phyloP scores from a whole-genome alignment of 1,140 invertebrate genomes.

The Pararge aegeria region DNA sequence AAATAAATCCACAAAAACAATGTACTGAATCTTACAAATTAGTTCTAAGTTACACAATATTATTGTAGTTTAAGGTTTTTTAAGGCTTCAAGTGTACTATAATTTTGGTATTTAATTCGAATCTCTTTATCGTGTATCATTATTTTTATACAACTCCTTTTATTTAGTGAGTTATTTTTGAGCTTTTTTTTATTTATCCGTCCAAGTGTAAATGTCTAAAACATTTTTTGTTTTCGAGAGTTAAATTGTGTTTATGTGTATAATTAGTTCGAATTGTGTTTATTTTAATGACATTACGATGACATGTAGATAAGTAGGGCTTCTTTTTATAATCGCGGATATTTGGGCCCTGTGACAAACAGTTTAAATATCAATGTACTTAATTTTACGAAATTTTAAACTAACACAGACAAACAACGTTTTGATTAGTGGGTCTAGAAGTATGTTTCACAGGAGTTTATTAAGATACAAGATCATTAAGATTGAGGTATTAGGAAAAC shows the following conservation, averaged over 20 bases:
- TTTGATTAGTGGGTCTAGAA: no score
- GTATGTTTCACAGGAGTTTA: no score
- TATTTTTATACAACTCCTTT: neutral
- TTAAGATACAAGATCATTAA: no score
- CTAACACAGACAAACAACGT: no score
- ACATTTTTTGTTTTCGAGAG: neutral
- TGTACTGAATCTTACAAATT: slow-evolving; percentile 14
- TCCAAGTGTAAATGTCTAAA: slow-evolving; percentile 37
- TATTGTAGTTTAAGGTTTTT: neutral
- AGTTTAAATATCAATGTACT: no score
- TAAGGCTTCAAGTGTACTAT: neutral
- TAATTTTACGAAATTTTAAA: no score
- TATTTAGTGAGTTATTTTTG: neutral
- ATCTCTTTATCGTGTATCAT: slow-evolving; percentile 13
- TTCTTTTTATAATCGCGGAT: neutral
- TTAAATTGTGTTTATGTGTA: neutral
- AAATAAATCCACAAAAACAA: neutral
- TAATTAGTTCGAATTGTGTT: neutral
- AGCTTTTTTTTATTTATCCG: slow-evolving; percentile 40
- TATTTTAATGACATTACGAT: neutral
- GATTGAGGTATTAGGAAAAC: no score
- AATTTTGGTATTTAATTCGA: neutral
- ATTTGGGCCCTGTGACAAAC: neutral
- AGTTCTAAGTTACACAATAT: slow-evolving; percentile 13
- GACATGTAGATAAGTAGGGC: neutral